Conservation (phyloP, 92 coral and sea anemone genomes). For the Desmophyllum pertusum region DNA sequence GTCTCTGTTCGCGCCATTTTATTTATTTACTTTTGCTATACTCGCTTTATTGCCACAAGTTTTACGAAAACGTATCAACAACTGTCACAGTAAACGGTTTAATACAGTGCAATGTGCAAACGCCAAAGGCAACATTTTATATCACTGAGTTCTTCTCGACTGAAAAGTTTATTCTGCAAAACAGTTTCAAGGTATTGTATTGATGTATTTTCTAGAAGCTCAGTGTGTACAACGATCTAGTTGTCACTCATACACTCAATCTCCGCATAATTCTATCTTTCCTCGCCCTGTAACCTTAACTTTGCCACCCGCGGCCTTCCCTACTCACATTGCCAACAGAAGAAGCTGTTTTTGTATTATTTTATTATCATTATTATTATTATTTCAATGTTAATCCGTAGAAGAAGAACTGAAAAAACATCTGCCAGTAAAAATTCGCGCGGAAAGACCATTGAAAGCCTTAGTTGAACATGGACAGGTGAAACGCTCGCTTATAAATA, state of each 20-base stretch:
- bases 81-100: background rate
- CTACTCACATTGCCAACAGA: background rate
- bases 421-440: conserved; percentile 28
- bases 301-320: background rate
- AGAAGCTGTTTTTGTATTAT: background rate
- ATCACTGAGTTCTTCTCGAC: background rate
- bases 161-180: conserved; percentile 2
- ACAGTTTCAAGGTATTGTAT: background rate
- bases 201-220: background rate
- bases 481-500: conserved; percentile 6
- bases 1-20: background rate
- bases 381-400: conserved; percentile 30
- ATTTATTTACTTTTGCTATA: conserved; percentile 5
- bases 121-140: conserved; percentile 4
- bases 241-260: background rate
- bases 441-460: conserved; percentile 27
- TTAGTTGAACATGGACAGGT: conserved; percentile 37
- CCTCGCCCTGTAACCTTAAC: background rate
- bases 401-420: conserved; percentile 30
- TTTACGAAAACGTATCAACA: conserved; percentile 1
- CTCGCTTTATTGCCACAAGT: background rate
- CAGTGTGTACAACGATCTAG: too few relatives aligned
- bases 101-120: background rate
- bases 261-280: background rate
- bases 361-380: background rate